Conservation (phyloP, 1,140 invertebrate species). For the Daktulosphaira vitifoliae region DNA sequence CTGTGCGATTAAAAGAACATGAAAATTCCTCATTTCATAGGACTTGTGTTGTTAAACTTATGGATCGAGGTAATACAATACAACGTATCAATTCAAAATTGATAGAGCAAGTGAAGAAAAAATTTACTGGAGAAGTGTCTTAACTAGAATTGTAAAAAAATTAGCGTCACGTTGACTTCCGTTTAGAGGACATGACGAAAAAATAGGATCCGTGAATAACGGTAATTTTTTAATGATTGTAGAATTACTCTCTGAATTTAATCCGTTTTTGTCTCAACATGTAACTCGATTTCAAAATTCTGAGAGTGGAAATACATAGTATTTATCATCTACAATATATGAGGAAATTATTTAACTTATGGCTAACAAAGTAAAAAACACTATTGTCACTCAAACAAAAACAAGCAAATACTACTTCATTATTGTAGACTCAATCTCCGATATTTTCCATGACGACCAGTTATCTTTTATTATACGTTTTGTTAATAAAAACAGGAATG, state of each 20-base stretch:
- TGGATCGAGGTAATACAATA: constrained; percentile 22
- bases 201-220: constrained; percentile 37
- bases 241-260: constrained; percentile 37
- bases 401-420: constrained; percentile 43
- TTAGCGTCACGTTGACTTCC: constrained; percentile 36
- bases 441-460: constrained; percentile 30
- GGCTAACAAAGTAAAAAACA: constrained; percentile 35
- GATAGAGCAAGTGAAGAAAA: constrained; percentile 32
- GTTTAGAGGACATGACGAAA: constrained; percentile 37
- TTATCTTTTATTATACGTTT: constrained; percentile 31
- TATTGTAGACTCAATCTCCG: constrained; percentile 26
- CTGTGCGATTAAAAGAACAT: constrained; percentile 35
- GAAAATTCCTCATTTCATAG: constrained; percentile 38
- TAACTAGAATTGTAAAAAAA: constrained; percentile 37
- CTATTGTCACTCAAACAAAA: constrained; percentile 40
- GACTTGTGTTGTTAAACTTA: constrained; percentile 33
- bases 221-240: constrained; percentile 38
- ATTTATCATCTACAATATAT: constrained; percentile 36
- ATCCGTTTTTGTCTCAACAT: constrained; percentile 36
- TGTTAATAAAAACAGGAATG: constrained; percentile 24
- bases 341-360: constrained; percentile 39
- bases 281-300: constrained; percentile 34
- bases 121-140: constrained; percentile 37
- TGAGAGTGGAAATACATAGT: constrained; percentile 35
- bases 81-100: constrained; percentile 31